These are phyloP conservation scores for Baccha elongata DNA, from an alignment of 2,888 invertebrate genomes.

Conservation along the genomic window DNA sequence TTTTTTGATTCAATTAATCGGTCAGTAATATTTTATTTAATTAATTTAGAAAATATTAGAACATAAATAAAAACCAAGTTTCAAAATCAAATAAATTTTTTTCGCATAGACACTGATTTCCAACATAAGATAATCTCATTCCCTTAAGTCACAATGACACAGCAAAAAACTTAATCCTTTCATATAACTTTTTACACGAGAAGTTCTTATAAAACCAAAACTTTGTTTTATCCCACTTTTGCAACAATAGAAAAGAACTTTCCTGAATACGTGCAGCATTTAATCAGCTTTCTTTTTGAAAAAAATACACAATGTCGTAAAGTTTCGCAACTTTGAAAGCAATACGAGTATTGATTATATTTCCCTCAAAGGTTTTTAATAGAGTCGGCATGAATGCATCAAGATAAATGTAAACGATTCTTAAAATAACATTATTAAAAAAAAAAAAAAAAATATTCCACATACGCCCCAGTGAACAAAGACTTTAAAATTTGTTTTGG, in stretches of 20 bases:
- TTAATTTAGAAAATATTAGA: no score
- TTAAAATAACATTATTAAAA: not conserved
- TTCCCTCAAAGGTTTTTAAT: not conserved
- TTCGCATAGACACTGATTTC: no score
- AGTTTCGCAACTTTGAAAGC: slow-evolving; percentile 1
- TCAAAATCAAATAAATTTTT: no score
- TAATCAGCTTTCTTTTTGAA: not conserved
- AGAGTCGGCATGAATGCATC: not conserved
- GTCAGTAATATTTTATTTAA: no score
- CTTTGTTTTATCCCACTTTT: slow-evolving; percentile 14
- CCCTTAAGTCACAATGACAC: no score
- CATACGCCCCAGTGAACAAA: slow-evolving; percentile 20
- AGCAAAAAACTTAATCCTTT: not conserved
- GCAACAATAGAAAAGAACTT: not conserved
- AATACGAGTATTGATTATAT: slow-evolving; percentile 9
- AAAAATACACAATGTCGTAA: not conserved
- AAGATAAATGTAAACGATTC: not conserved
- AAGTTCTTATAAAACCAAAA: slow-evolving; percentile 18
- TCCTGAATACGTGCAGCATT: slow-evolving; percentile 31
- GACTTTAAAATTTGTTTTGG: not conserved
- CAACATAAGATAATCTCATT: no score
- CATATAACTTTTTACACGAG: not conserved
- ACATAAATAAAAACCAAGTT: no score
- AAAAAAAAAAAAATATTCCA: slow-evolving; percentile 5
- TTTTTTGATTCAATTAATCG: no score